Evolutionary conservation across 2,797 vertebrate species (phyloP).

Genomic region (Pithecia hirsuta): DNA sequence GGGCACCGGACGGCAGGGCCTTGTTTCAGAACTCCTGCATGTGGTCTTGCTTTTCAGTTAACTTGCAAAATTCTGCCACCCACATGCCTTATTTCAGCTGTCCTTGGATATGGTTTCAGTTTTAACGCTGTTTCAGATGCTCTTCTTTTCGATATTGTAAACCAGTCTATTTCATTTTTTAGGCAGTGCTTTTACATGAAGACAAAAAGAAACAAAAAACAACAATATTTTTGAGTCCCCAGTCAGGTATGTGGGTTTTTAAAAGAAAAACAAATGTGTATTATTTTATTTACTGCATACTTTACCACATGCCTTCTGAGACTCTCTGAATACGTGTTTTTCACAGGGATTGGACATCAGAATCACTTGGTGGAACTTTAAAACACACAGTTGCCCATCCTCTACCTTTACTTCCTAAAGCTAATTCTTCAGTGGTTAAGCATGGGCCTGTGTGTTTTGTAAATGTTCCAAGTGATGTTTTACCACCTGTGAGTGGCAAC

Average conservation of each 20-base stretch:
- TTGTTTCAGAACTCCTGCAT: not conserved
- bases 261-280: constrained; percentile 35
- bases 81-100: constrained; percentile 9
- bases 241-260: constrained; percentile 89
- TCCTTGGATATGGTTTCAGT: constrained; percentile 41
- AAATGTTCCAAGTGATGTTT: not conserved
- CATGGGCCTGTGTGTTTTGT: not conserved
- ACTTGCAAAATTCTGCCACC: constrained; percentile 5
- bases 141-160: constrained; percentile 65
- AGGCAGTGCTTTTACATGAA: constrained; percentile 86
- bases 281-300: constrained; percentile 59
- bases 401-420: not conserved
- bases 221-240: constrained; percentile 91
- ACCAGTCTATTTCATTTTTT: constrained; percentile 77
- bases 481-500: not conserved
- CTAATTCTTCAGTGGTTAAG: not conserved
- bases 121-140: constrained; percentile 53
- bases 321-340: not conserved
- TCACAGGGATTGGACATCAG: not conserved
- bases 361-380: constrained; percentile 25
- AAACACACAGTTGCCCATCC: not conserved
- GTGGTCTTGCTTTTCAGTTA: constrained; percentile 24
- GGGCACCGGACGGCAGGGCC: not conserved
- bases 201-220: constrained; percentile 91
- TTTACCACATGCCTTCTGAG: constrained; percentile 72